phyloP scores from a whole-genome alignment of 2,888 invertebrate genomes.

The Noctua janthina region DNA sequence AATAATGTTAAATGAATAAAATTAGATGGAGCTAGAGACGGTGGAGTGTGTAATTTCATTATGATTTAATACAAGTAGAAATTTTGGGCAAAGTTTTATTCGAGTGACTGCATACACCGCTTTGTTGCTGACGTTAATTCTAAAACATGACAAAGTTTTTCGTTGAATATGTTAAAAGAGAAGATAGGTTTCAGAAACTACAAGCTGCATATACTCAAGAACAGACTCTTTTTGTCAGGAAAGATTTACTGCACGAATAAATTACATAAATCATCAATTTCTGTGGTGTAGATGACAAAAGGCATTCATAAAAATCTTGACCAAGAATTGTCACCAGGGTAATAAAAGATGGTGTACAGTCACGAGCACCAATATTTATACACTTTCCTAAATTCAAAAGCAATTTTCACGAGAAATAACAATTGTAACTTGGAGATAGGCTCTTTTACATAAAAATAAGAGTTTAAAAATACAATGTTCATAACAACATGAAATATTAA shows the following conservation, averaged over 20 bases:
- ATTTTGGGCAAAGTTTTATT: not conserved
- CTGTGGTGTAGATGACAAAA: constrained; percentile 3
- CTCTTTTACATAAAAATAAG: too few relatives aligned
- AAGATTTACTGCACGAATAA: constrained; percentile 26
- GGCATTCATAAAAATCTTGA: constrained; percentile 6
- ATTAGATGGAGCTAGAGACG: not conserved
- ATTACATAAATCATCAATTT: constrained; percentile 13
- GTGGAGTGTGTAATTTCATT: not conserved
- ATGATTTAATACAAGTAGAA: not conserved
- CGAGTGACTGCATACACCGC: not conserved
- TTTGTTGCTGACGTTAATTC: constrained; percentile 1
- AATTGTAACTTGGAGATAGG: too few relatives aligned
- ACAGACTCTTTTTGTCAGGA: constrained; percentile 9
- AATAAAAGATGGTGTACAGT: not conserved
- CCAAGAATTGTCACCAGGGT: not conserved
- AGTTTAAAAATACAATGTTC: too few relatives aligned
- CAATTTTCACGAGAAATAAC: too few relatives aligned
- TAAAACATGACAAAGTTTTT: not conserved
- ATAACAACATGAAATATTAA: too few relatives aligned
- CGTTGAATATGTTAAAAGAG: not conserved
- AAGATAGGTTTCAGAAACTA: not conserved
- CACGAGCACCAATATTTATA: too few relatives aligned
- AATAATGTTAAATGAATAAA: constrained; percentile 27
- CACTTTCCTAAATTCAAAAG: too few relatives aligned
- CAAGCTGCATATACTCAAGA: not conserved